phyloP scores from a whole-genome alignment of 2,797 vertebrate genomes.

The Babyrousa celebensis region DNA sequence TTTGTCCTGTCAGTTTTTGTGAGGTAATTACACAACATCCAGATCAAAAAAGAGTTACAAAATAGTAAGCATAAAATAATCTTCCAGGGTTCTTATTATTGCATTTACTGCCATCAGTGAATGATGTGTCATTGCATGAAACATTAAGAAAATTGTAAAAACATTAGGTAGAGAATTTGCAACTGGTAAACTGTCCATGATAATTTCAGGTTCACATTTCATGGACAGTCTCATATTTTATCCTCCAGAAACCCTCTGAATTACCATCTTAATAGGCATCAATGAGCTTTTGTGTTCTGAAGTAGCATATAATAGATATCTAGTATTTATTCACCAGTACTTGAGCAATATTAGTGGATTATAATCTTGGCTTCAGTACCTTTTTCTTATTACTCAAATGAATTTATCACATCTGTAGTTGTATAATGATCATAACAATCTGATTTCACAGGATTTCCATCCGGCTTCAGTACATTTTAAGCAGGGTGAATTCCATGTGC shows the following conservation, averaged over 20 bases:
- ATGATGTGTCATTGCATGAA: background rate
- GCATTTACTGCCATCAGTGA: background rate
- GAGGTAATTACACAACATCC: slow-evolving; percentile 7
- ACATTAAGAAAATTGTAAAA: background rate
- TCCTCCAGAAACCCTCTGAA: background rate
- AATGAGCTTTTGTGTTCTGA: background rate
- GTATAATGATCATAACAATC: too few relatives aligned
- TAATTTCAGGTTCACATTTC: background rate
- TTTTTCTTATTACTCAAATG: background rate
- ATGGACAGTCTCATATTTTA: background rate
- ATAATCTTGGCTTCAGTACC: slow-evolving; percentile 22
- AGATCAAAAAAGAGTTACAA: background rate
- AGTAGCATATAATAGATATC: background rate
- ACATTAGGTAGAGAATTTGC: background rate
- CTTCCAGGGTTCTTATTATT: background rate
- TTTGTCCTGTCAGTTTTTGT: background rate
- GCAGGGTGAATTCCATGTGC: background rate
- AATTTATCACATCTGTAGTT: too few relatives aligned
- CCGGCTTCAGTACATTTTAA: slow-evolving; percentile 24
- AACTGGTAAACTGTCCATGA: background rate
- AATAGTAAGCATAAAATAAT: background rate
- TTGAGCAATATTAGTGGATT: background rate
- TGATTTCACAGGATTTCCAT: too few relatives aligned
- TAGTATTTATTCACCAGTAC: background rate
- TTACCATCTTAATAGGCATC: background rate